Percentiles rank a stretch among this genome's conserved stretches.
These are phyloP conservation scores for Aphelenchoides avenae DNA, from an alignment of 1,140 invertebrate species.

Conservation along the genomic window DNA sequence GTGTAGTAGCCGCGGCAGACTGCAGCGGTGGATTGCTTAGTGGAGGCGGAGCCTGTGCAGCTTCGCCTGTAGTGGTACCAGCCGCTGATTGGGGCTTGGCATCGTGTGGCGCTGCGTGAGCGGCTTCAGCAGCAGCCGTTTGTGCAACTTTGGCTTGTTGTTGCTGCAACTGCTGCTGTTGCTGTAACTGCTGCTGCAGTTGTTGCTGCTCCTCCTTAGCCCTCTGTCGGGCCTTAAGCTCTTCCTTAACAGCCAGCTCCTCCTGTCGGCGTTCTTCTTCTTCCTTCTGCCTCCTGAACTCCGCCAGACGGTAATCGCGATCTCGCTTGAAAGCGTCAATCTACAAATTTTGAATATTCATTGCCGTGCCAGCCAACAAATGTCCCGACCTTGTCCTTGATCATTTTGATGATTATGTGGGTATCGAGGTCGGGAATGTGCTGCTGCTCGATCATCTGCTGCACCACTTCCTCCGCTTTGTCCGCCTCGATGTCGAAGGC, in stretches of 20 bases:
- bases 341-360: constrained; percentile 19
- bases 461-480: constrained; percentile 86
- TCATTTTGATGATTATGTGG: constrained; percentile 55
- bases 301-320: constrained; percentile 46
- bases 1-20: not conserved
- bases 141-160: constrained; percentile 4
- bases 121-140: constrained; percentile 11
- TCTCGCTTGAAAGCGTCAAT: constrained; percentile 57
- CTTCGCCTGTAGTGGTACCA: constrained; percentile 7
- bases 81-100: constrained; percentile 16
- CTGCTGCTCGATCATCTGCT: constrained; percentile 91
- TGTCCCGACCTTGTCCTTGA: constrained; percentile 51
- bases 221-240: constrained; percentile 40
- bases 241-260: constrained; percentile 51
- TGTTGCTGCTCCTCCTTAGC: constrained; percentile 34
- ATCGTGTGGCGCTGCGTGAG: not conserved
- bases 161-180: constrained; percentile 17
- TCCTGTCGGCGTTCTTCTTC: constrained; percentile 48
- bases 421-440: constrained; percentile 67
- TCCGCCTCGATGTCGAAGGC: constrained; percentile 90
- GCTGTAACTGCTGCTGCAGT: constrained; percentile 21
- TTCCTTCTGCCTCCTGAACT: constrained; percentile 43
- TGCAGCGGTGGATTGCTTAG: not conserved
- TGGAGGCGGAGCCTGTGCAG: constrained; percentile 1
- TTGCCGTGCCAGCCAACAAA: constrained; percentile 18